Percentiles rank a stretch among this genome's conserved stretches.
phyloP scores from a whole-genome alignment of 2,888 invertebrate genomes.

The Dinocampus coccinellae region DNA sequence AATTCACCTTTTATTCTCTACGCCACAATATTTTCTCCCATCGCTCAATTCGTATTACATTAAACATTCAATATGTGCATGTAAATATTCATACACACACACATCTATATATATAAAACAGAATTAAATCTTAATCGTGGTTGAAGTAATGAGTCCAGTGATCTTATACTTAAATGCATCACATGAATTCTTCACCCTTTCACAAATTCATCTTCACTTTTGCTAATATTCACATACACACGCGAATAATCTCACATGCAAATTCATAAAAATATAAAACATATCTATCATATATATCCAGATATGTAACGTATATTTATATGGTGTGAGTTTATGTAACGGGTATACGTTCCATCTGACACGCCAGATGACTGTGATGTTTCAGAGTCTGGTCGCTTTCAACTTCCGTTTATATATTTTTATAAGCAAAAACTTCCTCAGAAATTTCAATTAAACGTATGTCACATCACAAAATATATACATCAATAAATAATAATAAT shows the following conservation, averaged over 20 bases:
- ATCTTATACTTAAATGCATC: conserved; percentile 60
- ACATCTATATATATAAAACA: no score
- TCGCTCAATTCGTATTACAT: conserved; percentile 59
- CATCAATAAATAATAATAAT: background rate
- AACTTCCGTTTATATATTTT: conserved; percentile 33
- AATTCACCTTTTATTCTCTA: background rate
- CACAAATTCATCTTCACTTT: no score
- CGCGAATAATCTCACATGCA: no score
- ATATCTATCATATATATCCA: no score
- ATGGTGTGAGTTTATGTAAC: conserved; percentile 50
- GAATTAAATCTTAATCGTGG: conserved; percentile 68
- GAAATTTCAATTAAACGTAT: conserved; percentile 19
- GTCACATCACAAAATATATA: background rate
- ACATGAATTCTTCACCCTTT: no score
- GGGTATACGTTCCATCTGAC: conserved; percentile 49
- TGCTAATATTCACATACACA: no score
- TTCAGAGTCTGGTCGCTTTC: conserved; percentile 29
- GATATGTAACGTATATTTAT: conserved; percentile 32
- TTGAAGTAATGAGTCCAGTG: conserved; percentile 64
- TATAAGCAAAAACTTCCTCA: conserved; percentile 31
- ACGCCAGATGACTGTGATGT: conserved; percentile 39
- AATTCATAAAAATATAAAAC: no score
- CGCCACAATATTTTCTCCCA: background rate
- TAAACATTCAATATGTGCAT: no score
- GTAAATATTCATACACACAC: no score